Percentiles rank a stretch among this genome's conserved stretches.
Conservation (phyloP, 2,797 vertebrate species). For the Microchirus variegatus region DNA sequence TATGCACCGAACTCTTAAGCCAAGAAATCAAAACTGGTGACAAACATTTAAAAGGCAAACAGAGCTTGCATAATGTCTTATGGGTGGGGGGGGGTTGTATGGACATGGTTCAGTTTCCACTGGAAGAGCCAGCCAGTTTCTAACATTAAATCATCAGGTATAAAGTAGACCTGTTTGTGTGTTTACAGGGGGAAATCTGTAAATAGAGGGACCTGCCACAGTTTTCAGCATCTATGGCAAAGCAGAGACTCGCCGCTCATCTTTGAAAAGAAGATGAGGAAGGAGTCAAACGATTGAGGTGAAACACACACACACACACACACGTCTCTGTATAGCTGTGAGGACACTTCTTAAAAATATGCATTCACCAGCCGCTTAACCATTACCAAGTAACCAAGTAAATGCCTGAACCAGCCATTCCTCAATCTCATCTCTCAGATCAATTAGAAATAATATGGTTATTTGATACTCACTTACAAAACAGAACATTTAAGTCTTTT, state of each 20-base stretch:
- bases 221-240: constrained; percentile 46
- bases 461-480: too few relatives aligned
- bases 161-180: neutral
- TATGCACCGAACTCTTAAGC: neutral
- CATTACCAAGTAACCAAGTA: too few relatives aligned
- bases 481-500: too few relatives aligned
- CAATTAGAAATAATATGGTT: too few relatives aligned
- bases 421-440: too few relatives aligned
- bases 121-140: constrained; percentile 76
- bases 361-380: too few relatives aligned
- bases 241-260: constrained; percentile 23
- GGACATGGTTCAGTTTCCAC: constrained; percentile 42
- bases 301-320: constrained; percentile 7
- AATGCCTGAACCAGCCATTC: too few relatives aligned
- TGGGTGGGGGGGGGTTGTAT: neutral
- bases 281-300: constrained; percentile 9
- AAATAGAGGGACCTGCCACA: constrained; percentile 61
- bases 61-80: neutral
- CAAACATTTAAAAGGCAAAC: constrained; percentile 7
- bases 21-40: neutral
- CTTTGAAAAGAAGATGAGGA: constrained; percentile 1
- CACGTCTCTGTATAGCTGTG: too few relatives aligned
- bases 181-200: constrained; percentile 29
- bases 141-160: constrained; percentile 33
- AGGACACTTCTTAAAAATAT: too few relatives aligned